Percentiles rank a stretch among this genome's conserved stretches.
Conservation (phyloP, 2,113 vertebrate genomes). For the Saguinus midas region DNA sequence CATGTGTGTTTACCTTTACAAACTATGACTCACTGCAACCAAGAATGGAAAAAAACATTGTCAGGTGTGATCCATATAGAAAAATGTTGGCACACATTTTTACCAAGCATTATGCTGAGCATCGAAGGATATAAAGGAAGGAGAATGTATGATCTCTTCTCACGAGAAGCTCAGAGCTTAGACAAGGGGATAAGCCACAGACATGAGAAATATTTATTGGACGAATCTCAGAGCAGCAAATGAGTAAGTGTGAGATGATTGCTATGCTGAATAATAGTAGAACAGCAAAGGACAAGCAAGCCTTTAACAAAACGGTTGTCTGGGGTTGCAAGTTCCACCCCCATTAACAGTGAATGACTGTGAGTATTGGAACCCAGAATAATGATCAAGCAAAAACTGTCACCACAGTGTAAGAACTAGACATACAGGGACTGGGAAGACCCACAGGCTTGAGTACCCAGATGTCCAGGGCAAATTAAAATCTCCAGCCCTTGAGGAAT, state of each 20-base stretch:
- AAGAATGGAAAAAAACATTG: not conserved
- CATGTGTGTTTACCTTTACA: not conserved
- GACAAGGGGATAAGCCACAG: not conserved
- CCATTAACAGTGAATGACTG: not conserved
- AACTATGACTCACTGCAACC: not conserved
- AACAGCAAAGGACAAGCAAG: conserved; percentile 5
- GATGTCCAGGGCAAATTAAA: not conserved
- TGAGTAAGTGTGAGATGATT: not conserved
- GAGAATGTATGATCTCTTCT: not conserved
- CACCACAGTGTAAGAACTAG: not conserved
- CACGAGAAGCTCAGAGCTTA: not conserved
- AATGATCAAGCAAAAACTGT: not conserved
- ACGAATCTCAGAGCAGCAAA: not conserved
- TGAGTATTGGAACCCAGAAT: not conserved
- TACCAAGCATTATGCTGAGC: not conserved
- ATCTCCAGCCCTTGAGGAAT: not conserved
- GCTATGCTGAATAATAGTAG: not conserved
- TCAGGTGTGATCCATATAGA: not conserved
- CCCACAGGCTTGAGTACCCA: not conserved
- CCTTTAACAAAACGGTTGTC: not conserved
- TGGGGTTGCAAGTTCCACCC: not conserved
- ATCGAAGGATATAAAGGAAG: not conserved
- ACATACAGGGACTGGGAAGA: not conserved
- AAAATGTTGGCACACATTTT: not conserved
- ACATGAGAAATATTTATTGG: not conserved